These are phyloP conservation scores for Aplysina aerophoba DNA, from an alignment of 37 sponge, comb jelly and placozoan genomes.

Conservation along the genomic window DNA sequence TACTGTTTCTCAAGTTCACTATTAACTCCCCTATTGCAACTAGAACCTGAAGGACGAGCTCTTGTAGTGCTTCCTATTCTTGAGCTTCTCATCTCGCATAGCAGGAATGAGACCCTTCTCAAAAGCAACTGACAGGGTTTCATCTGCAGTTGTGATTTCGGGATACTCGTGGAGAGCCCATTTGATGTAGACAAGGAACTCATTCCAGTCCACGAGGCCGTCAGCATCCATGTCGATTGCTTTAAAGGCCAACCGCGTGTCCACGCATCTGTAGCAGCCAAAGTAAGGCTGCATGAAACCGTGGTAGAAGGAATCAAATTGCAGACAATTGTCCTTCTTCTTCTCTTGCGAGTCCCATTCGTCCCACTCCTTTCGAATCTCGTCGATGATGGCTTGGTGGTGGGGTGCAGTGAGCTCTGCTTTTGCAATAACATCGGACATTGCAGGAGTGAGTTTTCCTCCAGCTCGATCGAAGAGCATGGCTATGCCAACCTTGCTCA, in stretches of 20 bases:
- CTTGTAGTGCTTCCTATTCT: not conserved
- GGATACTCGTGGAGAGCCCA: constrained; percentile 90
- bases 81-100: constrained; percentile 74
- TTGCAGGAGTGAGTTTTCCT: constrained; percentile 63
- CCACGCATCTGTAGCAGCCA: constrained; percentile 81
- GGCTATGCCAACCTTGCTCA: constrained; percentile 70
- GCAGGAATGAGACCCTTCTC: constrained; percentile 83
- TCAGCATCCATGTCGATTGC: constrained; percentile 86
- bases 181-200: constrained; percentile 80
- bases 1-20: no score
- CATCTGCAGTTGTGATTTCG: constrained; percentile 40
- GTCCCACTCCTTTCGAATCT: constrained; percentile 76
- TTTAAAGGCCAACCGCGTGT: constrained; percentile 58
- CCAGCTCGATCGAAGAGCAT: constrained; percentile 84
- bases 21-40: no score
- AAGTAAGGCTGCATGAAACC: constrained; percentile 90
- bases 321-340: constrained; percentile 55
- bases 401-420: constrained; percentile 14
- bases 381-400: constrained; percentile 66
- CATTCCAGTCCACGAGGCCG: constrained; percentile 83
- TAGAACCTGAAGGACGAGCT: not conserved
- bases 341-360: constrained; percentile 62
- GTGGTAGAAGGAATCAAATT: constrained; percentile 83
- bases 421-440: constrained; percentile 60
- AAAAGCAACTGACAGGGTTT: constrained; percentile 63